Conservation (phyloP, 1,140 invertebrate genomes). For the Drosophila novamexicana region DNA sequence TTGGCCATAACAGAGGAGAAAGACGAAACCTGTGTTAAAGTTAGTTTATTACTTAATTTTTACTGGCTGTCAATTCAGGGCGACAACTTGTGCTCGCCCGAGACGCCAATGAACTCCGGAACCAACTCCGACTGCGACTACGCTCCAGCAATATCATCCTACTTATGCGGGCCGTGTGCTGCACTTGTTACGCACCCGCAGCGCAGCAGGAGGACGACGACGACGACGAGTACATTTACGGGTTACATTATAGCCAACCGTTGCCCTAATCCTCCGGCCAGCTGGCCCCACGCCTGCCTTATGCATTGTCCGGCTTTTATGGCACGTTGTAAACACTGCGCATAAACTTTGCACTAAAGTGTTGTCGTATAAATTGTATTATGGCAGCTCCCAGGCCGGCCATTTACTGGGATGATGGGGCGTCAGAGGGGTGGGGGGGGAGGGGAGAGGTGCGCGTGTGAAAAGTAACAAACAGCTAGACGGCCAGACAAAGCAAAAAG, state of each 20-base stretch:
- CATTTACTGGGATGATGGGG: conserved; percentile 52
- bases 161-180: conserved; percentile 54
- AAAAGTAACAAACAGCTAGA: conserved; percentile 42
- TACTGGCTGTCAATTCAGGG: conserved; percentile 79
- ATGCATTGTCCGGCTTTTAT: conserved; percentile 78
- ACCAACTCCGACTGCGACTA: conserved; percentile 2
- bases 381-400: conserved; percentile 77
- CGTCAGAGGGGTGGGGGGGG: background rate
- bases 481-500: conserved; percentile 45
- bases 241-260: conserved; percentile 52
- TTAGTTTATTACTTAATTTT: conserved; percentile 81
- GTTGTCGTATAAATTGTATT: conserved; percentile 83
- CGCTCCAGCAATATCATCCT: conserved; percentile 30
- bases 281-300: background rate
- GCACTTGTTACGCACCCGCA: conserved; percentile 74
- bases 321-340: conserved; percentile 77
- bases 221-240: conserved; percentile 43
- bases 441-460: conserved; percentile 4
- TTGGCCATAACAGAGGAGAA: conserved; percentile 1
- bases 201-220: conserved; percentile 6
- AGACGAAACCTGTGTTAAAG: conserved; percentile 53
- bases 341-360: conserved; percentile 82
- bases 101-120: conserved; percentile 36
- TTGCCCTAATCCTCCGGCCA: conserved; percentile 25
- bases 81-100: conserved; percentile 61